Evolutionary conservation across 2,113 vertebrate genomes (phyloP).

Genomic region (Indri indri): DNA sequence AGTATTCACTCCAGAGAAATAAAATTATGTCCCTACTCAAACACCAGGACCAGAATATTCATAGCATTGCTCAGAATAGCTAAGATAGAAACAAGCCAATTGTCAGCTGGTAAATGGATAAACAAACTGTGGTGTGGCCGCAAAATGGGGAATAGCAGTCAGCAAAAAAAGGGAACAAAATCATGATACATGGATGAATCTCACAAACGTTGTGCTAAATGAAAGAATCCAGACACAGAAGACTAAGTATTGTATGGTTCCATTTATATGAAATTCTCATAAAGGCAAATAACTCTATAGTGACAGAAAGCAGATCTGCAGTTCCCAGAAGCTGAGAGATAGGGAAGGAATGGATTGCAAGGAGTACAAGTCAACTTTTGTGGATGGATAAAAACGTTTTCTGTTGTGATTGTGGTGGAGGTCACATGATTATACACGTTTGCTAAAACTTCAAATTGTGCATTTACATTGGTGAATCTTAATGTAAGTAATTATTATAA

Average conservation of each 20-base stretch:
- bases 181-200: neutral
- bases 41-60: neutral
- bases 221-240: neutral
- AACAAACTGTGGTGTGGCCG: neutral
- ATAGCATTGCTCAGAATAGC: neutral
- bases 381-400: neutral
- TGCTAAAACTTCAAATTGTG: neutral
- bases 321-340: neutral
- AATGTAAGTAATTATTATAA: neutral
- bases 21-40: neutral
- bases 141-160: neutral
- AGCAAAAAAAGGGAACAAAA: neutral
- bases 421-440: neutral
- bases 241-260: neutral
- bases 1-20: neutral
- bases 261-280: neutral
- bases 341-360: neutral
- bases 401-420: neutral
- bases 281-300: neutral
- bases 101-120: neutral
- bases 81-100: neutral
- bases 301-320: neutral
- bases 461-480: neutral
- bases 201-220: neutral
- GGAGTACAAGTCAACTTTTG: neutral